These are phyloP conservation scores for Pempheris klunzingeri DNA, from an alignment of 2,797 vertebrate species.

Conservation along the genomic window DNA sequence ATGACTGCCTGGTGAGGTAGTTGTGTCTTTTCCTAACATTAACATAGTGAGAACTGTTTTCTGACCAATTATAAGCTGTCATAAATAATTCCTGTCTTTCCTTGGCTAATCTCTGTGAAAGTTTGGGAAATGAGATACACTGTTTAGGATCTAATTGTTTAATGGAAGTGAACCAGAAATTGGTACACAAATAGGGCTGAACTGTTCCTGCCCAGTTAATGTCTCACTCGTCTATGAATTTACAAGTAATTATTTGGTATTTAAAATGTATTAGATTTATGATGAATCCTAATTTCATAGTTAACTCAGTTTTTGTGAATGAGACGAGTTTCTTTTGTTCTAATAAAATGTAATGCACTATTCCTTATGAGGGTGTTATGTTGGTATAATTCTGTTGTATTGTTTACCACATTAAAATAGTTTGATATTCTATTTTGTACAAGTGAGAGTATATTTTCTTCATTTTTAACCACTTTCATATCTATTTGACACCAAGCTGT, in stretches of 20 bases:
- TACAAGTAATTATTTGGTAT: neutral
- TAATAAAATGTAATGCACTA: no score
- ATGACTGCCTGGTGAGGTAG: neutral
- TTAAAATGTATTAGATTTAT: no score
- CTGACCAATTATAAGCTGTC: slow-evolving; percentile 11
- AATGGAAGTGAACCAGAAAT: no score
- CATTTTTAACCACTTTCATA: slow-evolving; percentile 10
- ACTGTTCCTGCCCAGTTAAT: neutral
- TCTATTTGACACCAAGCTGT: neutral
- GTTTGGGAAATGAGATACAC: no score
- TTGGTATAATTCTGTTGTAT: no score
- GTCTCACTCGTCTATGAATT: slow-evolving; percentile 39
- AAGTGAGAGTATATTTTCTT: slow-evolving; percentile 15
- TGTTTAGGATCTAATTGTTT: no score
- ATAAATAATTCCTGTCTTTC: neutral
- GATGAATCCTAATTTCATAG: neutral
- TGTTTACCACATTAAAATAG: slow-evolving; percentile 15
- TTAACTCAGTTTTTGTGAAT: slow-evolving; percentile 18
- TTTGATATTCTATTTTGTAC: slow-evolving; percentile 14
- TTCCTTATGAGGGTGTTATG: no score
- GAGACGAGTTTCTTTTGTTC: slow-evolving; percentile 16
- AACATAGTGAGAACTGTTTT: neutral
- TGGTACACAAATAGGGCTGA: no score
- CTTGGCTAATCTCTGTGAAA: neutral
- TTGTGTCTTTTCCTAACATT: neutral